phyloP scores from a whole-genome alignment of 2,113 vertebrate species.

The Laterallus jamaicensis region DNA sequence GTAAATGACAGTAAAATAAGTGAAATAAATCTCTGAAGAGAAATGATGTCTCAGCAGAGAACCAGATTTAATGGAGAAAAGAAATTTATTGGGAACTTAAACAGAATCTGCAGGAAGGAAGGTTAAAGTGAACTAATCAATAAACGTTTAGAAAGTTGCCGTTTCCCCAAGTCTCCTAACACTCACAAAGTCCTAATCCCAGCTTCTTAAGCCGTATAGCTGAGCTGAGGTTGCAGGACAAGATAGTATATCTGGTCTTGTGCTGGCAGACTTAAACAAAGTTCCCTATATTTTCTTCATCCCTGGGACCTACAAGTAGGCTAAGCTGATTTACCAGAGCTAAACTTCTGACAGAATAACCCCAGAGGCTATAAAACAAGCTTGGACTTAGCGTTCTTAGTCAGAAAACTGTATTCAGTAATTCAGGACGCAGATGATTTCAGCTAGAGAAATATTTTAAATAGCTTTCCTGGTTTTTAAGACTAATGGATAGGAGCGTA shows the following conservation, averaged over 20 bases:
- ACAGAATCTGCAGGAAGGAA: constrained; percentile 25
- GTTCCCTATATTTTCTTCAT: constrained; percentile 27
- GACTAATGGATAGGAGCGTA: not conserved
- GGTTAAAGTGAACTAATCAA: constrained; percentile 50
- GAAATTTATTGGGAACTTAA: constrained; percentile 32
- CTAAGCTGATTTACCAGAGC: constrained; percentile 18
- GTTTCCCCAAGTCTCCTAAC: constrained; percentile 53
- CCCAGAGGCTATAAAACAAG: not conserved
- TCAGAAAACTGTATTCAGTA: constrained; percentile 11
- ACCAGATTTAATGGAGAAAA: constrained; percentile 12
- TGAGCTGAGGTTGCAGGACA: constrained; percentile 32
- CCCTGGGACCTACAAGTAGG: not conserved
- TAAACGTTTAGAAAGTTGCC: constrained; percentile 38
- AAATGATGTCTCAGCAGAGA: constrained; percentile 18
- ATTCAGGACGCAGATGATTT: not conserved
- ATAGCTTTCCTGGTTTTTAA: not conserved
- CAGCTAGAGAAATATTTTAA: not conserved
- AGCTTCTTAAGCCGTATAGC: not conserved
- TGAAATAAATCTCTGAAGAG: constrained; percentile 21
- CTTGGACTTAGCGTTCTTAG: not conserved
- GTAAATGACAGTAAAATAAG: constrained; percentile 20
- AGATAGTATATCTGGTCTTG: constrained; percentile 35
- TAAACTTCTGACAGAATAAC: not conserved
- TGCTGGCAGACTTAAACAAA: constrained; percentile 20
- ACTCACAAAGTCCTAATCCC: constrained; percentile 46